Percentiles rank a stretch among this genome's conserved stretches.
Evolutionary conservation across 2,888 invertebrate species (phyloP).

Genomic region (Marasmarcha lunaedactyla): DNA sequence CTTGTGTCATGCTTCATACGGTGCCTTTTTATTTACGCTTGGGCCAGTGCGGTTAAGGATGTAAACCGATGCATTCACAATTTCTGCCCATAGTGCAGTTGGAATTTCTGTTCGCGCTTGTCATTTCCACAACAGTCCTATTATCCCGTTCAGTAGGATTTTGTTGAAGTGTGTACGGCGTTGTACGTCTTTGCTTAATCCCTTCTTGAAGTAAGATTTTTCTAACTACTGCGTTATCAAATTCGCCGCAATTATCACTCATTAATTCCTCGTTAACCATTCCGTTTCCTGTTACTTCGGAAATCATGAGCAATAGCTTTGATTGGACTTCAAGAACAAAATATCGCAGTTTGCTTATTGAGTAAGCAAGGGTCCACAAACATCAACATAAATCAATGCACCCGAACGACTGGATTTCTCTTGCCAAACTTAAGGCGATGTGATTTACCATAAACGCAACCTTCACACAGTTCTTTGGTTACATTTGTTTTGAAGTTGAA

Average conservation of each 20-base stretch:
- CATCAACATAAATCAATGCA: not conserved
- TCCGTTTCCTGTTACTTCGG: no score
- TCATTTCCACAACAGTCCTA: conserved; percentile 1
- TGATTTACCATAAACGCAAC: conserved; percentile 1
- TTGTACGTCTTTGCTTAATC: not conserved
- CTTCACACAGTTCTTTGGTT: not conserved
- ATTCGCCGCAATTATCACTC: conserved; percentile 2
- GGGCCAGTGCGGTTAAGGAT: conserved; percentile 8
- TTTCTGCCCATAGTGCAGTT: conserved; percentile 4
- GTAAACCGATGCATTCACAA: conserved; percentile 2
- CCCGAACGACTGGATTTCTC: not conserved
- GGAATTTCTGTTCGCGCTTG: not conserved
- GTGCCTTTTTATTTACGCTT: conserved; percentile 2
- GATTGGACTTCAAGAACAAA: no score
- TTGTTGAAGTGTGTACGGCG: not conserved
- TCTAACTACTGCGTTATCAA: not conserved
- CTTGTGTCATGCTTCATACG: conserved; percentile 6
- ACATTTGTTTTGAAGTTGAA: not conserved
- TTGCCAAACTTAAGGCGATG: not conserved
- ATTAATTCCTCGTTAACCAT: not conserved
- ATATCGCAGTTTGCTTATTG: no score
- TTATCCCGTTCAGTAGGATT: conserved; percentile 3
- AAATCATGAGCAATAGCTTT: no score
- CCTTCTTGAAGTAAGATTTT: not conserved
- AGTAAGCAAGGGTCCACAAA: not conserved